Evolutionary conservation across 2,797 vertebrate genomes (phyloP).

Genomic region (Centroberyx gerrardi): DNA sequence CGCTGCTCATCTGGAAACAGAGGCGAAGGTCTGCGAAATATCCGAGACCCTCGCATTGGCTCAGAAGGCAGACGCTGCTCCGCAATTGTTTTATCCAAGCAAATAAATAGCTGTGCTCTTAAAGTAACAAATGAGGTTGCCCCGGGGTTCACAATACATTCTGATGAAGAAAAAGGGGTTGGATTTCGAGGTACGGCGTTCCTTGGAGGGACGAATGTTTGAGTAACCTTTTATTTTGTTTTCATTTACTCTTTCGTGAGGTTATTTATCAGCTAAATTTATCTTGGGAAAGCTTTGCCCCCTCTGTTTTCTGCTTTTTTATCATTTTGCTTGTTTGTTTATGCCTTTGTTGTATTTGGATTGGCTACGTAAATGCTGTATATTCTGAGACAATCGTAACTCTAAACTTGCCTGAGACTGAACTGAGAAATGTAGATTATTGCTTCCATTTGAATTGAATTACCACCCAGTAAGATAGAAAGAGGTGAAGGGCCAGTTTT

Average conservation of each 20-base stretch:
- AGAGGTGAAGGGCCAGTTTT: slow-evolving; percentile 27
- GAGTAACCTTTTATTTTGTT: slow-evolving; percentile 29
- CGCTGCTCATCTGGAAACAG: slow-evolving; percentile 47
- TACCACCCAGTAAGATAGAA: slow-evolving; percentile 52
- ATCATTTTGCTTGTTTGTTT: neutral
- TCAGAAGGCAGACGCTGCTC: slow-evolving; percentile 15
- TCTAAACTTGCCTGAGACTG: neutral
- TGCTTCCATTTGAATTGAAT: slow-evolving; percentile 44
- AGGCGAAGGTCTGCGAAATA: slow-evolving; percentile 29
- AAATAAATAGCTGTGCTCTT: slow-evolving; percentile 59
- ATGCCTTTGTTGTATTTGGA: slow-evolving; percentile 10
- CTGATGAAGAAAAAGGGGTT: slow-evolving; percentile 22
- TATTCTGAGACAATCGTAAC: slow-evolving; percentile 26
- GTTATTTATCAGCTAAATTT: slow-evolving; percentile 39
- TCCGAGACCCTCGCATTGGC: slow-evolving; percentile 20
- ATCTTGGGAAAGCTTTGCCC: slow-evolving; percentile 1
- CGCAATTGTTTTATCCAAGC: slow-evolving; percentile 47
- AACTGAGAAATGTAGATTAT: slow-evolving; percentile 23
- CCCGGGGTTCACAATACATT: slow-evolving; percentile 30
- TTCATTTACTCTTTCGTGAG: slow-evolving; percentile 19
- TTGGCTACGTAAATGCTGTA: neutral
- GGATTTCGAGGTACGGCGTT: slow-evolving; percentile 41
- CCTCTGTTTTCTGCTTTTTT: slow-evolving; percentile 2
- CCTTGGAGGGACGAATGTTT: slow-evolving; percentile 38
- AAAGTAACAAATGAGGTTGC: slow-evolving; percentile 49